Base-by-base conservation (phyloP, 2,888 invertebrate species). In the Dicyrtomina minuta region DNA sequence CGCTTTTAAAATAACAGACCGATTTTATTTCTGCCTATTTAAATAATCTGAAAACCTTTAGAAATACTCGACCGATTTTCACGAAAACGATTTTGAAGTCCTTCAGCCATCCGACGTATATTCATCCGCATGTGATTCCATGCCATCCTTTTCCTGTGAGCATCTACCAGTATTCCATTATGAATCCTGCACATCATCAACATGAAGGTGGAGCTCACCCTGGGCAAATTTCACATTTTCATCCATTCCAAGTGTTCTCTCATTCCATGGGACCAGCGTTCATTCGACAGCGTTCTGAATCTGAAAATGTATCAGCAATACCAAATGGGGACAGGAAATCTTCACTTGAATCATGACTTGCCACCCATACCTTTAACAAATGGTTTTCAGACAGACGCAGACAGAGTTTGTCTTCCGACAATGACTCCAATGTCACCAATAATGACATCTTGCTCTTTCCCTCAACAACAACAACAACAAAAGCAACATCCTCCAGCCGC, bases 121-220 rank as follows among this genome's bases (percentile, higher is more conserved):
- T 65, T 41, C 65, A 65, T 51, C 64, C 49, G 8, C 51, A 53
- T 53, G 39, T 20, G 12, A 22, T 46, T 10, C 44, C 58, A 27
- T 22, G 60, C 44, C 66, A 56, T 49, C 56, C 66, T 13, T 56
- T 58, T 44, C 66, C 56, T 2, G 15, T 66, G 8, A 44, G 56
- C n/a, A 58, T 66, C 13, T 58, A 56, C 24, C 66, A 58, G 13
- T 39, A 44, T 24, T 27, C 26, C 2, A 10, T 44, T 15, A 24
- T 33, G 65, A 53, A 17, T n/a, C n/a, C 65, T 6, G 13, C 62
- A 12, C 62, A 44, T 56, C 56, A 56, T 56, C 46, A 46, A 12
- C 56, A 24, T 56, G 56, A 56, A 56, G 33, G 33, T 8, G 27
- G 8, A n/a, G 41, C 43, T 44, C 60, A 60, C 13, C 22, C 43